A percentile compares a stretch with the other conserved stretches of the same genome.
phyloP scores from a whole-genome alignment of 2,113 vertebrate genomes.

The Calidris pugnax region DNA sequence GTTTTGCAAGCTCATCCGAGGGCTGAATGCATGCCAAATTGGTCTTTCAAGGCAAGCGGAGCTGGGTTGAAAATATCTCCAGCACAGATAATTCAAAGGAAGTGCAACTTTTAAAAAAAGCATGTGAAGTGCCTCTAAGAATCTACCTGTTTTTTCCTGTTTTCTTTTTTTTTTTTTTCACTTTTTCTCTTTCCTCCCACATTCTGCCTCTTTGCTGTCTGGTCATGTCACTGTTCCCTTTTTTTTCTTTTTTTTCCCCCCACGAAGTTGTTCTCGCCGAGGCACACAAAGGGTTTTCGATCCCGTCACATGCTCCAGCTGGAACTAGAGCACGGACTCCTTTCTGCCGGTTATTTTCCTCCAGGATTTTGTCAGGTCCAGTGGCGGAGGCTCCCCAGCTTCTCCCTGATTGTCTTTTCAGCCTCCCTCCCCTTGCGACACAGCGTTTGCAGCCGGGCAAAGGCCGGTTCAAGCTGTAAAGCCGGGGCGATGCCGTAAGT shows the following conservation, averaged over 20 bases:
- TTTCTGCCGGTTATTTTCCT: not conserved
- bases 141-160: constrained; percentile 20
- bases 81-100: constrained; percentile 33
- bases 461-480: not conserved
- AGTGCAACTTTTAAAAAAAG: constrained; percentile 16
- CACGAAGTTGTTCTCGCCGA: not conserved
- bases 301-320: not conserved
- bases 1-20: constrained; percentile 23
- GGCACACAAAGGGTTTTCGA: constrained; percentile 3
- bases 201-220: not conserved
- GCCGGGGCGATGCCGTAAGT: not conserved
- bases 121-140: constrained; percentile 21
- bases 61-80: constrained; percentile 15
- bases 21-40: constrained; percentile 4
- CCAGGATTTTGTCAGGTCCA: not conserved
- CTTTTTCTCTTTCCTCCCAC: not conserved
- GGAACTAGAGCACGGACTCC: not conserved
- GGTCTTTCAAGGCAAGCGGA: constrained; percentile 45
- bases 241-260: not conserved
- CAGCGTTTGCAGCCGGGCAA: not conserved
- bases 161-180: not conserved
- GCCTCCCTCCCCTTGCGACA: not conserved
- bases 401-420: not conserved
- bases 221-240: not conserved
- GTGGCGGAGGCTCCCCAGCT: not conserved